Evolutionary conservation across 2,113 vertebrate genomes (phyloP).

Genomic region (Ahaetulla prasina): DNA sequence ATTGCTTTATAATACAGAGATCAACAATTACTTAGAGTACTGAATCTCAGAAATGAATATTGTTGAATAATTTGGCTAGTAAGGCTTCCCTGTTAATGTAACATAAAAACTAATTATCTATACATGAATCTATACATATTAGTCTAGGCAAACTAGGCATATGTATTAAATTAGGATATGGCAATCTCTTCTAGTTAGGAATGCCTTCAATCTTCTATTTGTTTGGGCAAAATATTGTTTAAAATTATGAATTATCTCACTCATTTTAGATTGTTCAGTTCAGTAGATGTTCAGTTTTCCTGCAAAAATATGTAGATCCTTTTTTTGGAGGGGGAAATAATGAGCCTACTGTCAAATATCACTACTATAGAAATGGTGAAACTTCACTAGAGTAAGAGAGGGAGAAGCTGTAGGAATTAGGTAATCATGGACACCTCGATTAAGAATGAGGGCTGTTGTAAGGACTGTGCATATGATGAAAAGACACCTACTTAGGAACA

Average conservation of each 20-base stretch:
- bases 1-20: background rate
- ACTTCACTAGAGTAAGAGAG: background rate
- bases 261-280: background rate
- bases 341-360: background rate
- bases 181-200: background rate
- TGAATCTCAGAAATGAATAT: background rate
- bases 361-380: background rate
- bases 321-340: background rate
- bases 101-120: background rate
- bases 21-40: background rate
- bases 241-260: conserved; percentile 20
- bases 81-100: background rate
- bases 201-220: background rate
- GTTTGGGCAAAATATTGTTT: background rate
- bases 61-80: background rate
- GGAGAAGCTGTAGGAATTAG: background rate
- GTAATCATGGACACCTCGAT: background rate
- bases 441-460: background rate
- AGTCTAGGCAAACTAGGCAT: background rate
- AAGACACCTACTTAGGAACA: background rate
- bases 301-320: background rate
- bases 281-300: background rate
- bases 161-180: background rate
- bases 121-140: background rate
- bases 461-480: background rate